These are phyloP conservation scores for Tympanoctomys barrerae DNA, from an alignment of 2,797 vertebrate species.

Conservation along the genomic window DNA sequence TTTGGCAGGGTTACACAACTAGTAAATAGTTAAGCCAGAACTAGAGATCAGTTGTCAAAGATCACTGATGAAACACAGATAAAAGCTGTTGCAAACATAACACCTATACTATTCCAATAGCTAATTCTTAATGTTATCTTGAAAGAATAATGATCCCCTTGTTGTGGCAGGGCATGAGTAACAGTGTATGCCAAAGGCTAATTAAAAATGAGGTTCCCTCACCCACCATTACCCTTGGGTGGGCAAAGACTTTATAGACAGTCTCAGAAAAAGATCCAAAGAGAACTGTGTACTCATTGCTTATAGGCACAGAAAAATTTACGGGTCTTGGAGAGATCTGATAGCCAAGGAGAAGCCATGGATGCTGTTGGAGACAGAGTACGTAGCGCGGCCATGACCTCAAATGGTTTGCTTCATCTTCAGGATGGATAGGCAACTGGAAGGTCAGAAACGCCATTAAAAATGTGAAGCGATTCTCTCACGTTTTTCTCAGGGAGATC, in stretches of 20 bases:
- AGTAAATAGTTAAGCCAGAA: slow-evolving; percentile 55
- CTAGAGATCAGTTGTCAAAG: not conserved
- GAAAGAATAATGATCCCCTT: slow-evolving; percentile 80
- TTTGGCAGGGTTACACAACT: slow-evolving; percentile 47
- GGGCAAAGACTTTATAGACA: slow-evolving; percentile 41
- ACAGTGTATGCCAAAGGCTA: slow-evolving; percentile 70
- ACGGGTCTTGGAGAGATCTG: slow-evolving; percentile 14
- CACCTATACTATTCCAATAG: slow-evolving; percentile 67
- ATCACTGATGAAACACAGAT: slow-evolving; percentile 54
- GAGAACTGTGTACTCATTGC: not conserved
- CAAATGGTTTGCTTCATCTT: not conserved
- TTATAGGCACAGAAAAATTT: not conserved
- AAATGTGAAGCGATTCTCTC: slow-evolving; percentile 66
- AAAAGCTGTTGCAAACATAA: slow-evolving; percentile 3
- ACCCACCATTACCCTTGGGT: slow-evolving; percentile 68
- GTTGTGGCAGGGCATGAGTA: slow-evolving; percentile 66
- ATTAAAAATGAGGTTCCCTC: slow-evolving; percentile 69
- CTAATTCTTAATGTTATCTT: slow-evolving; percentile 68
- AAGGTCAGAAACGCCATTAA: slow-evolving; percentile 41
- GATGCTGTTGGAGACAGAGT: not conserved
- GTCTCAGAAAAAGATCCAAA: slow-evolving; percentile 42
- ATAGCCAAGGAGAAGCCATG: not conserved
- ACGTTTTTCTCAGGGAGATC: slow-evolving; percentile 55
- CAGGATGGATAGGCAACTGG: slow-evolving; percentile 57
- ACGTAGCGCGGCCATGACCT: slow-evolving; percentile 61